Evolutionary conservation across 2,888 invertebrate genomes (phyloP), one percentile per base, ranked within the genome.

Genomic region (Drosophila kuntzei): DNA sequence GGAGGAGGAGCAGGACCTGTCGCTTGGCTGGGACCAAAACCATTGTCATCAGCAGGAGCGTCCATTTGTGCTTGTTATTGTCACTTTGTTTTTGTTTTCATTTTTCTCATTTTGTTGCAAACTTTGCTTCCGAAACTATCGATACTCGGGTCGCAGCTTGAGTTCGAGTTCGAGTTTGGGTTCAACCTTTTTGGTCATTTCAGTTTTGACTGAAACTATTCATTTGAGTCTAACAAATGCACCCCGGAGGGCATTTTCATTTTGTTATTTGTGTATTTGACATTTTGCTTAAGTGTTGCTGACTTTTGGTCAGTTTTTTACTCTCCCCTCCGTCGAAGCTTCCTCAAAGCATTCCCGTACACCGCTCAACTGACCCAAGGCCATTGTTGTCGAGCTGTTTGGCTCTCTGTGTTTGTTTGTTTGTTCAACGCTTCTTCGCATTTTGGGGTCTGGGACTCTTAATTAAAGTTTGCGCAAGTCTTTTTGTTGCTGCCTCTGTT

Each of bases 271-370:
- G 86, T 85, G 85, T 89, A 89, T 87, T 85, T 85, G 85, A 89
- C 85, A 85, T 89, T 85, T 89, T 86, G 76, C 80, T 74, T 85
- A 87, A 87, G 89, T 89, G 89, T 89, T 87, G 89, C 88, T 89
- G 85, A 85, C 89, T 85, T 85, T 89, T 77, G 85, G 86, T 75
- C 68, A 87, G 69, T 71, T 74, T 73, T 72, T 70, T 62, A 34
- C 41, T 62, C 11, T 16, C 22, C 29, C 11, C 14, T 27, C 18
- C 22, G 37, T 16, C 22, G 37, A 14, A 25, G 1, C 9, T 27
- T 9, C 27, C 27, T 27, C 8, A 27, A 27, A 27, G 27, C 8
- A 0, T 22, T 2, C 6, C 12, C 29, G 18, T 16, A 9, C 6
- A 5, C 1, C 16, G 11, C 14, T n/a, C 16, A 27, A 57, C 70